Evolutionary conservation across 2,888 invertebrate genomes (phyloP), one percentile per base, ranked within the genome.

Genomic region (Elegia similella): DNA sequence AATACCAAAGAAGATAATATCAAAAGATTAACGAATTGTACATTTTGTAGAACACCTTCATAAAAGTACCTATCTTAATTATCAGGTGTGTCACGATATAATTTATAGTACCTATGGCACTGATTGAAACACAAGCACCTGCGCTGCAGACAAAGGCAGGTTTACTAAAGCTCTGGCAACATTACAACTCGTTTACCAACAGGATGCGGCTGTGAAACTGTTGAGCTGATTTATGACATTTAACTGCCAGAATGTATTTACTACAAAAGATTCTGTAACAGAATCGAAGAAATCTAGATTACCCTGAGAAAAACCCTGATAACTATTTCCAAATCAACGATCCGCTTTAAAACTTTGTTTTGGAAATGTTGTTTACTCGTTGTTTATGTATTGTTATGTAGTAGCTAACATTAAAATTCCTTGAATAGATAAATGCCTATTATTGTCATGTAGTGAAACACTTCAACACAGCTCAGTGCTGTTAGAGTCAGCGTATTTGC

Each of bases 401-500:
- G 43, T 15, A 46, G 5, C 2, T 2, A 46, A 43, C 29, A 43
- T 30, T 15, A 0, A 16, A 38, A 52, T 77, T 77, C 72, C 72
- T 67, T 73, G 73, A 74, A 80, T 70, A 72, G 73, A 72, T 68
- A 71, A 69, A 69, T 80, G 70, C 72, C 76, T 80, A 84, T 78
- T 82, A 84, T 82, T 80, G 81, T 81, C 77, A 72, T 78, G 82
- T 72, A 80, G 75, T 79, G 82, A 82, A 86, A 86, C 82, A 88
- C 82, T 88, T 81, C 69, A 78, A 82, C 80, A 79, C 82, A 87
- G 83, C 85, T 85, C 77, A 73, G 75, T 85, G 75, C 80, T 75
- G 82, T 84, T 82, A 76, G 79, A 89, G 84, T 88, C 88, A 90
- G 88, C 88, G 87, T 89, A 90, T 90, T 91, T 89, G 86, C 86